Evolutionary conservation across 2,797 vertebrate genomes (phyloP), one percentile per base, ranked within the genome.

Genomic region (Anisognathus igniventris): DNA sequence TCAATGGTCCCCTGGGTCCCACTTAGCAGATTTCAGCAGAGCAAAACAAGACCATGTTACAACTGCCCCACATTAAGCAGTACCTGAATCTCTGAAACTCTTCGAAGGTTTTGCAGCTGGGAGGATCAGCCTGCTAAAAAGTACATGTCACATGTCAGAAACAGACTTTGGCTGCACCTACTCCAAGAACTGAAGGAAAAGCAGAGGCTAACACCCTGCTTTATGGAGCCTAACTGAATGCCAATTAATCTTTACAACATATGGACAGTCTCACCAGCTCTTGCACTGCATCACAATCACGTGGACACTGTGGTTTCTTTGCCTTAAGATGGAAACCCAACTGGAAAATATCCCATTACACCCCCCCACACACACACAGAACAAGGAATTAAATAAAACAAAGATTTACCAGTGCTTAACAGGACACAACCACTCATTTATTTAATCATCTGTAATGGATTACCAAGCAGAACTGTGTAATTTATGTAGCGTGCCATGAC

Each of bases 241-340:
- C 57, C 88, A 95, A 48, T 96, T 95, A 95, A 96, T 70, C 50
- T 83, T 93, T 92, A 95, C 78, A 94, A 77, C 73, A 74, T 66
- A 92, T 20, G 57, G 83, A 50, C 84, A 28, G 27, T 35, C 81
- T 60, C 48, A 66, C 65, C 85, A 70, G 76, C 82, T 78, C 73
- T 44, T 60, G 64, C 37, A 23, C 42, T 82, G 77, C 51, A 61
- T 92, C 70, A 62, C 2, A 48, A 76, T 73, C 75, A 72, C 58
- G 19, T 6, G 51, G 64, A 94, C 73, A 54, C 44, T 31, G 57
- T 21, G 35, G 47, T 61, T 71, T 73, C 86, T 84, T n/a, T 61
- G 74, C 87, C 78, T 83, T 54, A 44, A 75, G 66, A 94, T 1
- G 27, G 81, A 94, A 95, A 93, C 33, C 57, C 37, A 66, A 65